Conservation (phyloP, 2,797 vertebrate genomes). For the Propithecus perrieri region DNA sequence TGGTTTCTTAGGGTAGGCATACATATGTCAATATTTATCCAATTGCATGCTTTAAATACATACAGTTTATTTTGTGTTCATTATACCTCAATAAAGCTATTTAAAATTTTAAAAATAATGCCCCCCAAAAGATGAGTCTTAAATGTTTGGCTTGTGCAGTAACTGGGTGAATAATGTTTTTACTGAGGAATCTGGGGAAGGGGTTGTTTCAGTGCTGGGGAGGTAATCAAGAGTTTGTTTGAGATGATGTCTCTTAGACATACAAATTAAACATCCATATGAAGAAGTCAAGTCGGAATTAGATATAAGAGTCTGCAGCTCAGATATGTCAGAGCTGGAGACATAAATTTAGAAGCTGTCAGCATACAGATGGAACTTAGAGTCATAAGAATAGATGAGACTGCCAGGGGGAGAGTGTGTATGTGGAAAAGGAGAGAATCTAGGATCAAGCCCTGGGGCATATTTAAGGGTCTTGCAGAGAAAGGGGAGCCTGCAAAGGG, state of each 20-base stretch:
- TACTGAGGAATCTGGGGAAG: background rate
- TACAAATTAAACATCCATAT: background rate
- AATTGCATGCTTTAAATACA: background rate
- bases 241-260: background rate
- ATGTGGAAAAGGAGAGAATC: background rate
- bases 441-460: background rate
- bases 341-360: background rate
- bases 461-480: background rate
- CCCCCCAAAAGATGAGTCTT: background rate
- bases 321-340: background rate
- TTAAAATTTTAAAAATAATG: background rate
- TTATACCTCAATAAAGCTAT: background rate
- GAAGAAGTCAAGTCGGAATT: background rate
- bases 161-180: background rate
- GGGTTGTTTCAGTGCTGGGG: background rate
- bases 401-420: too few species aligned
- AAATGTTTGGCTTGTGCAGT: background rate
- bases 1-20: background rate
- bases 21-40: background rate
- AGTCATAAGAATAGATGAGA: background rate
- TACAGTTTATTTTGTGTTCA: background rate
- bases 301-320: background rate
- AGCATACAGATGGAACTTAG: background rate
- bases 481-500: background rate
- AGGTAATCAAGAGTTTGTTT: background rate